These are phyloP conservation scores for Chalcis sispes DNA, from an alignment of 2,888 invertebrate genomes.

Conservation along the genomic window DNA sequence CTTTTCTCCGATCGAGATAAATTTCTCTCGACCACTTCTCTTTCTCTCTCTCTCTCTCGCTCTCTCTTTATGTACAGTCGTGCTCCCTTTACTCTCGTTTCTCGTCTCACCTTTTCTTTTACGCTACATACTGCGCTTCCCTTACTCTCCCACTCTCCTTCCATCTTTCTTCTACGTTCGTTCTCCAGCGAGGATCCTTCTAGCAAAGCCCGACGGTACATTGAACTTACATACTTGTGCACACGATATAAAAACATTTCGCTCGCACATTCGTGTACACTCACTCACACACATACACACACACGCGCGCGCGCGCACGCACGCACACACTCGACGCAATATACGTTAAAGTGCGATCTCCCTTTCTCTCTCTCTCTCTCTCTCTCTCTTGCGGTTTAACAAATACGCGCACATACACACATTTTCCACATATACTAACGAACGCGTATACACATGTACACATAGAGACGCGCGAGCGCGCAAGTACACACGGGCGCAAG, in stretches of 20 bases:
- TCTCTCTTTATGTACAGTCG: background rate
- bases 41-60: background rate
- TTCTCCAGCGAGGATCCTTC: conserved; percentile 20
- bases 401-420: no score
- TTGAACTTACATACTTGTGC: conserved; percentile 39
- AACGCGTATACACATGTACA: background rate
- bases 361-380: no score
- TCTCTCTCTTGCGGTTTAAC: no score
- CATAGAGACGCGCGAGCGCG: no score
- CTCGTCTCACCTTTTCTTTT: no score
- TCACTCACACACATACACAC: background rate
- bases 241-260: background rate
- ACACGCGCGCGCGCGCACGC: background rate
- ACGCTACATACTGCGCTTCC: no score
- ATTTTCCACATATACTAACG: no score
- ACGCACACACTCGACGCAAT: conserved; percentile 36
- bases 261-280: background rate
- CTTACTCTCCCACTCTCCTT: background rate
- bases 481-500: conserved; percentile 60
- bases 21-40: background rate
- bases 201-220: conserved; percentile 23
- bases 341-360: no score
- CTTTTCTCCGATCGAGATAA: background rate
- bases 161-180: background rate
- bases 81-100: background rate